Base-by-base conservation (phyloP, 2,797 vertebrate species). In the Poeciliopsis gracilis region DNA sequence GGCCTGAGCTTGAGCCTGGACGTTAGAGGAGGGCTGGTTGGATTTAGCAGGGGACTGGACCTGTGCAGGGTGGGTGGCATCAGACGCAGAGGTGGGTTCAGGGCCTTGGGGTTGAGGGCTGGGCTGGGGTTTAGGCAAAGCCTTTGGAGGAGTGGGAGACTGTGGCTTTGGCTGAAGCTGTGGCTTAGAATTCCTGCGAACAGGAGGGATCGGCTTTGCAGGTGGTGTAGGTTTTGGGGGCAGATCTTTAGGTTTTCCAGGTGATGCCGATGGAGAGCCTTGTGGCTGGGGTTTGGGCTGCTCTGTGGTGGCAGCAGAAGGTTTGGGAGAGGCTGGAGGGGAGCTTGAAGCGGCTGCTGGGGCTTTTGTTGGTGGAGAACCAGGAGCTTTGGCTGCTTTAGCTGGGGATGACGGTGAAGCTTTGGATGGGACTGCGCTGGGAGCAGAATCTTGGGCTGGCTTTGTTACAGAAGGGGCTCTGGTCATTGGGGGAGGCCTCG, bases 201-300 rank as follows among this genome's bases (percentile, higher is more conserved):
- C 74, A 2, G 96, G 95, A 77, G 96, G 96, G 82, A 96, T 95
- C 51, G 96, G 95, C 82, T 96, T 96, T 74, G 92, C 92, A 20
- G 95, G 95, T 23, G 95, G 95, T 73, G 94, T 90, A 5, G 96
- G 96, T 83, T 96, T 96, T 3, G 95, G 93, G 47, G 95, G 95
- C 20, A 95, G 91, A 76, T 95, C 95, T 72, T 94, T 95, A 15
- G 95, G 94, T 89, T 96, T 96, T 69, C 96, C 96, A 79, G 96
- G 95, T 81, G 95, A 87, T 57, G 92, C 88, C 18, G 91, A 82
- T 89, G 97, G 93, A 85, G 95, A 95, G 89, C 95, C 96, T 89
- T 95, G 96, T 82, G 91, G 91, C 90, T 95, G 94, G 88, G 97
- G 92, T 87, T 95, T 96, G 55, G 96, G 96, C 69, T 97, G 97